Evolutionary conservation across 2,888 invertebrate genomes (phyloP).

Genomic region (Coronaproctus castanopsis): DNA sequence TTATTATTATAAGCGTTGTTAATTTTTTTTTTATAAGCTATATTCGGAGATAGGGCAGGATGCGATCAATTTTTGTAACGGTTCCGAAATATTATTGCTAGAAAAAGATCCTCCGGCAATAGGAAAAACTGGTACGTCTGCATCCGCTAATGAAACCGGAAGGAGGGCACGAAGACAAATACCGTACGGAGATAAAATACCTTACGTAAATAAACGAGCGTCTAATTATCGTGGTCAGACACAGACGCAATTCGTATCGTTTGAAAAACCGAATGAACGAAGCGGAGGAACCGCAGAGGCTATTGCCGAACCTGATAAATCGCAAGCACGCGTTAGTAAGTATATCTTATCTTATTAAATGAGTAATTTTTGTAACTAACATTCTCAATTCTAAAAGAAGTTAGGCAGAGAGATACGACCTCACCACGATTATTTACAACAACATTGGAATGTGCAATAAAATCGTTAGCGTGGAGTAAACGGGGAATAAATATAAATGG

Average conservation of each 20-base stretch:
- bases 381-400: too few species aligned
- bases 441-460: too few species aligned
- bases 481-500: too few species aligned
- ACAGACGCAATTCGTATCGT: constrained; percentile 61
- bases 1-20: too few species aligned
- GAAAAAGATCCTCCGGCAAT: neutral
- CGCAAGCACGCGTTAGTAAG: constrained; percentile 51
- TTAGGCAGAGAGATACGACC: too few species aligned
- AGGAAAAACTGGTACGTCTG: neutral
- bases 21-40: too few species aligned
- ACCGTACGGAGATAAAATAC: neutral
- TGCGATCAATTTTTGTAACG: constrained; percentile 12
- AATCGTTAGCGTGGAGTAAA: too few species aligned
- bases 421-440: too few species aligned
- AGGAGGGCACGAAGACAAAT: neutral
- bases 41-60: constrained; percentile 11
- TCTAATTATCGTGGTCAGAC: constrained; percentile 43
- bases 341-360: constrained; percentile 21
- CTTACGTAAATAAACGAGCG: too few species aligned
- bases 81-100: constrained; percentile 1
- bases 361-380: constrained; percentile 7
- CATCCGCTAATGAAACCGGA: neutral
- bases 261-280: constrained; percentile 31
- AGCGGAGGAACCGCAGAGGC: constrained; percentile 58
- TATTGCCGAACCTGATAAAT: constrained; percentile 48